A percentile compares a stretch with the other conserved stretches of the same genome.
phyloP scores from a whole-genome alignment of 1,140 invertebrate species.

The Euwallacea similis region DNA sequence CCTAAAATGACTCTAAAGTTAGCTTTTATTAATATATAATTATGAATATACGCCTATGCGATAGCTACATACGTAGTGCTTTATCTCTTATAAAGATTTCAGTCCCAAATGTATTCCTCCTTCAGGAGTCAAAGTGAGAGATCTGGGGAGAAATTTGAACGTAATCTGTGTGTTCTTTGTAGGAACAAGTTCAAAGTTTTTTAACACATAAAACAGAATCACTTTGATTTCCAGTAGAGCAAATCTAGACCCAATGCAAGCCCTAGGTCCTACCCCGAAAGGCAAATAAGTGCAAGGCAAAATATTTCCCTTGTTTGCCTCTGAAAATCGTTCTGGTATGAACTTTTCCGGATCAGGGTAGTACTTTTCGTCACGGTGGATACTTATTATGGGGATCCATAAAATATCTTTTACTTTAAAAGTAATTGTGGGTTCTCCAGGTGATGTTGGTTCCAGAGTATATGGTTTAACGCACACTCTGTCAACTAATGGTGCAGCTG shows the following conservation, averaged over 20 bases:
- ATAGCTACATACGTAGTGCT: too few relatives aligned
- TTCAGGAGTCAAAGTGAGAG: constrained; percentile 33
- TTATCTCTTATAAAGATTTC: constrained; percentile 10
- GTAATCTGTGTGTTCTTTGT: constrained; percentile 44
- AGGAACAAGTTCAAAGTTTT: constrained; percentile 40
- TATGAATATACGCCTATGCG: too few relatives aligned
- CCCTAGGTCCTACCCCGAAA: constrained; percentile 60
- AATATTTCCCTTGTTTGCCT: constrained; percentile 49
- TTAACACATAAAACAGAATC: constrained; percentile 46
- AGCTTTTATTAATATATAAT: too few relatives aligned
- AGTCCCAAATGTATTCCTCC: constrained; percentile 50
- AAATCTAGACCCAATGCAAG: constrained; percentile 48
- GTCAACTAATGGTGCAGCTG: constrained; percentile 55
- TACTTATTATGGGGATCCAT: constrained; percentile 57
- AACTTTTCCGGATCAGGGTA: constrained; percentile 57
- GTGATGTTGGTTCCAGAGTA: constrained; percentile 46
- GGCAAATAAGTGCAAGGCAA: constrained; percentile 56
- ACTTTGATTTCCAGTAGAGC: constrained; percentile 42
- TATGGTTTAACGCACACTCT: constrained; percentile 58
- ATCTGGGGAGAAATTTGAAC: constrained; percentile 36
- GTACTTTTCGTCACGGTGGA: constrained; percentile 58
- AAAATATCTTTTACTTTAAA: constrained; percentile 21
- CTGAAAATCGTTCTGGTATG: constrained; percentile 55
- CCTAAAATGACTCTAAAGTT: too few relatives aligned
- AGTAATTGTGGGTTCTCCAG: constrained; percentile 18